Conservation (phyloP, 2,888 invertebrate genomes). For the Capitulum mitella region DNA sequence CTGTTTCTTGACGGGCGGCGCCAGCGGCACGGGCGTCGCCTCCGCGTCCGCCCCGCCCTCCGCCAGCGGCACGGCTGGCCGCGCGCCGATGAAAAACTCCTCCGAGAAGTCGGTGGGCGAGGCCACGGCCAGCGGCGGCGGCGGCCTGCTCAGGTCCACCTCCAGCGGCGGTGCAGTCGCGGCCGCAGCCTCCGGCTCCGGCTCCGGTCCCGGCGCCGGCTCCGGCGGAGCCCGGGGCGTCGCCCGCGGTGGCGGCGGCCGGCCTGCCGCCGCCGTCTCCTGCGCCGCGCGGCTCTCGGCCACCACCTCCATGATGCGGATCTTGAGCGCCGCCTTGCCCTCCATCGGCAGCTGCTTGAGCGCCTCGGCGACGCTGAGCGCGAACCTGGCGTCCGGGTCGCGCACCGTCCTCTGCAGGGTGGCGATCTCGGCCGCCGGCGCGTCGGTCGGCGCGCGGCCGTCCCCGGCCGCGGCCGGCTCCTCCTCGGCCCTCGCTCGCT, state of each 20-base stretch:
- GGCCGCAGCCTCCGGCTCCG: neutral
- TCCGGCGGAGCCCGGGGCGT: neutral
- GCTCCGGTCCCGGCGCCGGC: neutral
- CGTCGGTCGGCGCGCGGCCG: neutral
- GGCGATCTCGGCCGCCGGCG: neutral
- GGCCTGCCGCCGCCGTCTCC: neutral
- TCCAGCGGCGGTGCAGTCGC: neutral
- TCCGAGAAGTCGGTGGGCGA: neutral
- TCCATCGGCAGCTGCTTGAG: neutral
- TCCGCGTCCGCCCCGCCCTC: neutral
- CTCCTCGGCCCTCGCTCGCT: neutral
- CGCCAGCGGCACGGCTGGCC: neutral
- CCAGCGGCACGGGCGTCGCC: neutral
- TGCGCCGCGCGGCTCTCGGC: neutral
- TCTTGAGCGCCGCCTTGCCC: neutral
- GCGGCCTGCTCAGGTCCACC: neutral
- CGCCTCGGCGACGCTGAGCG: slow-evolving; percentile 12
- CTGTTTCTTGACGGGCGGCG: slow-evolving; percentile 17
- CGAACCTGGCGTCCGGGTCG: slow-evolving; percentile 4
- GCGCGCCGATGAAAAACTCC: slow-evolving; percentile 4
- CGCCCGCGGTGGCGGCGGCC: neutral
- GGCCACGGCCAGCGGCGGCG: neutral
- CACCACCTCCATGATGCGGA: slow-evolving; percentile 5
- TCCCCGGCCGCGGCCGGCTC: neutral
- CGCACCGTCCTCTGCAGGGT: neutral